These are phyloP conservation scores for Trilocha varians DNA, from an alignment of 2,888 invertebrate species.

Conservation along the genomic window DNA sequence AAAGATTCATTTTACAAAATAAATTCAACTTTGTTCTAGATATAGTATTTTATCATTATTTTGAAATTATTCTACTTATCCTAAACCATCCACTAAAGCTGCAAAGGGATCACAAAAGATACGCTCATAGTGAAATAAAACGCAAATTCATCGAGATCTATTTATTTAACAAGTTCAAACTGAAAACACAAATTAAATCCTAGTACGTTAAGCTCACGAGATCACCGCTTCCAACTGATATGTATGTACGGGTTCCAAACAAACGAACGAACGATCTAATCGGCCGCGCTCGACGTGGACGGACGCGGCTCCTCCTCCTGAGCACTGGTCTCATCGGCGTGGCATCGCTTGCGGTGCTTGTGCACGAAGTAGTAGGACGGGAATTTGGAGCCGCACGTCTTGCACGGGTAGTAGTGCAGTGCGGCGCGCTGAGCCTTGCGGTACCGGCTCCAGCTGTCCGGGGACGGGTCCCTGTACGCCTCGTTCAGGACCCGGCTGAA, in stretches of 20 bases:
- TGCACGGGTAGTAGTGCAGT: slow-evolving; percentile 93
- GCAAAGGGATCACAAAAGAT: neutral
- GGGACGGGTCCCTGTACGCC: slow-evolving; percentile 75
- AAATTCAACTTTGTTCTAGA: no score
- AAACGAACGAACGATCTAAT: slow-evolving; percentile 10
- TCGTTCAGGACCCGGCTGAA: slow-evolving; percentile 88
- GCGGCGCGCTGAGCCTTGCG: slow-evolving; percentile 83
- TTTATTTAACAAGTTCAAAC: slow-evolving; percentile 19
- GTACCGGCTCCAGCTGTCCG: slow-evolving; percentile 88
- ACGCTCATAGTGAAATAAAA: neutral
- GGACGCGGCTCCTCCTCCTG: slow-evolving; percentile 25
- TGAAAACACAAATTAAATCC: slow-evolving; percentile 15
- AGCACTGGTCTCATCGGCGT: slow-evolving; percentile 73
- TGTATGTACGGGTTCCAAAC: slow-evolving; percentile 34
- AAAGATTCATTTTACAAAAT: no score
- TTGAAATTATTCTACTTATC: no score
- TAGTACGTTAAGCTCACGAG: slow-evolving; percentile 33
- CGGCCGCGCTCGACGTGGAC: slow-evolving; percentile 39
- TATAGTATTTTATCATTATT: no score
- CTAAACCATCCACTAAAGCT: no score
- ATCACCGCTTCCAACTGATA: slow-evolving; percentile 38
- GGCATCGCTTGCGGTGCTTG: slow-evolving; percentile 90
- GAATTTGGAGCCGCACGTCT: slow-evolving; percentile 92
- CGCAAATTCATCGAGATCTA: slow-evolving; percentile 8
- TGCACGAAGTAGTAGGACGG: slow-evolving; percentile 96